phyloP scores from a whole-genome alignment of 2,797 vertebrate genomes.

The Zonotrichia albicollis region DNA sequence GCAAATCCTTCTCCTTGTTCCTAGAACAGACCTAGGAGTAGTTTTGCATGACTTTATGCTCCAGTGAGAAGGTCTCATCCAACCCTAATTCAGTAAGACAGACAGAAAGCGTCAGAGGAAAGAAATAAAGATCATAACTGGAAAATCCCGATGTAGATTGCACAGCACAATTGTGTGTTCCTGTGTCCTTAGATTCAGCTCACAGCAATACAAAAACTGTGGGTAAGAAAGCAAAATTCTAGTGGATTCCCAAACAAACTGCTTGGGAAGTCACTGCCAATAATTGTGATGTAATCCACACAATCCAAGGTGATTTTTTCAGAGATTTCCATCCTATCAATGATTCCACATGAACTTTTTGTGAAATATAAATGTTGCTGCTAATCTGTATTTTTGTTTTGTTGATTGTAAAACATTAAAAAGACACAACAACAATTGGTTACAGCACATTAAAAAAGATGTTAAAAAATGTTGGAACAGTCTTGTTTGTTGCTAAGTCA shows the following conservation, averaged over 20 bases:
- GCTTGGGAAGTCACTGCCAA: no score
- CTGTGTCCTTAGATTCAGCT: background rate
- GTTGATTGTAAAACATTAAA: background rate
- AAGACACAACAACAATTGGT: background rate
- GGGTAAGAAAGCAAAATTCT: background rate
- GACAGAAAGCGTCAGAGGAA: background rate
- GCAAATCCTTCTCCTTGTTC: background rate
- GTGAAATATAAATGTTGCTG: background rate
- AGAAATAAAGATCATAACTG: background rate
- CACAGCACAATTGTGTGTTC: background rate
- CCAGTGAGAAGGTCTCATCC: background rate
- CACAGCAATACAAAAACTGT: background rate
- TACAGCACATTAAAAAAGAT: background rate
- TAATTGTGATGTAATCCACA: background rate
- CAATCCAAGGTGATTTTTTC: background rate
- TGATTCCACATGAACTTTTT: background rate
- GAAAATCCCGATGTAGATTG: background rate
- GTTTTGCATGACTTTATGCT: background rate
- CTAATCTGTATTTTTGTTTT: background rate
- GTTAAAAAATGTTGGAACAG: background rate
- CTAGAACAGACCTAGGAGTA: background rate
- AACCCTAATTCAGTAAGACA: background rate
- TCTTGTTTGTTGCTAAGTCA: background rate
- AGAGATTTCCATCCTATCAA: background rate
- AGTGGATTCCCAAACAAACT: background rate